Evolutionary conservation across 2,113 vertebrate genomes (phyloP).

Genomic region (Dasyprocta punctata): DNA sequence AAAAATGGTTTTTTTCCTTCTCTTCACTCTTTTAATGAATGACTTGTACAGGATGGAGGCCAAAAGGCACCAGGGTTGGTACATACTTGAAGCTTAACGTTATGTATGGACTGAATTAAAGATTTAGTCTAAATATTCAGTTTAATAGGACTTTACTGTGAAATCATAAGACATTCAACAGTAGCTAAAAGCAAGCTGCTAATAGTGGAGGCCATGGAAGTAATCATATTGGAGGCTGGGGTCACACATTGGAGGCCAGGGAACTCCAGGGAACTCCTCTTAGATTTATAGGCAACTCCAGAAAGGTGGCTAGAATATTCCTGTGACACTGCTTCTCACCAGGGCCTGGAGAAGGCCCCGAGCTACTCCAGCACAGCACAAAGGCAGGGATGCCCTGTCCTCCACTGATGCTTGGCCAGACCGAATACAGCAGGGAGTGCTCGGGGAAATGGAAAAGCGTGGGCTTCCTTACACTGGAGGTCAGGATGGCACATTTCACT

Average conservation of each 20-base stretch:
- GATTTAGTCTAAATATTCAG: background rate
- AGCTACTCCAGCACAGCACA: background rate
- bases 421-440: background rate
- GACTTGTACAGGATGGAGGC: background rate
- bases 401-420: background rate
- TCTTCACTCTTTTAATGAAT: background rate
- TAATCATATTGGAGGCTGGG: background rate
- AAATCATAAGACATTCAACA: background rate
- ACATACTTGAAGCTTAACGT: background rate
- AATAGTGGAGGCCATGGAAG: background rate
- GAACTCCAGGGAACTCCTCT: accelerated
- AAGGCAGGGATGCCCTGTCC: background rate
- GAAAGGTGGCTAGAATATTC: background rate
- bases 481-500: accelerated
- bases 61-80: background rate
- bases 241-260: background rate
- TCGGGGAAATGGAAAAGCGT: too few relatives aligned
- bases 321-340: too few relatives aligned
- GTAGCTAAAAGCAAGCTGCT: background rate
- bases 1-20: background rate
- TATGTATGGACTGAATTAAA: background rate
- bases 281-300: background rate
- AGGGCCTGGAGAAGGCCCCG: too few relatives aligned
- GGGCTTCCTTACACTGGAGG: background rate
- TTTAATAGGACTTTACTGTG: background rate